Base-by-base conservation (phyloP, 2,113 vertebrate species). In the Tinamus guttatus region DNA sequence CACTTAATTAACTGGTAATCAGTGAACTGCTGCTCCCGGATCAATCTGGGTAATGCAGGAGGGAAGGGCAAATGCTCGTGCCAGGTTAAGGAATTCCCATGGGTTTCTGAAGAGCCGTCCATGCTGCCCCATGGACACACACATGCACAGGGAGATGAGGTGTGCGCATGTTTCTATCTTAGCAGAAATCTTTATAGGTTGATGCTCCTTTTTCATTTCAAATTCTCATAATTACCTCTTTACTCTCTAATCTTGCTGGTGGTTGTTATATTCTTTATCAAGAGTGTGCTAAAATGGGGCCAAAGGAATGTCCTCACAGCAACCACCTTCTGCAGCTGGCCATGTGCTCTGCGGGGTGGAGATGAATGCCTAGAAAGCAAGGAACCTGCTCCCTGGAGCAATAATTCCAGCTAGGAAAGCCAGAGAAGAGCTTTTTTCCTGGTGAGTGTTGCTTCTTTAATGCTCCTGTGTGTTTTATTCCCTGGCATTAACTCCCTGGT, bases 1-100 rank as follows among this genome's bases (percentile, higher is more conserved):
- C 73, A 38, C 32, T 89, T 91, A 85, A 94, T 94, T 81, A 94
- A 85, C 30, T 52, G 51, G 63, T 45, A 88, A 71, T 81, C 38
- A 8, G 64, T 22, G 75, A 51, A 28, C 60, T 45, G 40, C 41
- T 27, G 0, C 0, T 13, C 76, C 19, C 6, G 64, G 69, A 81
- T 81, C 63, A 12, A 51, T 71, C 16, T 9, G 0, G 2, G 32
- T 7, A 32, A 11, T 28, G 30, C 5, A 34, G 38, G 59, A 54
- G 70, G 69, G 81, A 54, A 81, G 52, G 17, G 20, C 5, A 0
- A 0, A 1, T 10, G 11, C 40, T 22, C 17, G n/a, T 34, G 8
- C 16, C 63, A 58, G 7, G 32, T 6, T 69, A 36, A 74, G 27
- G 45, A 83, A 74, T 30, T 28, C 11, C 43, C 16, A 19, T 3